Conservation (phyloP, 2,797 vertebrate species). For the Microcaecilia unicolor region DNA sequence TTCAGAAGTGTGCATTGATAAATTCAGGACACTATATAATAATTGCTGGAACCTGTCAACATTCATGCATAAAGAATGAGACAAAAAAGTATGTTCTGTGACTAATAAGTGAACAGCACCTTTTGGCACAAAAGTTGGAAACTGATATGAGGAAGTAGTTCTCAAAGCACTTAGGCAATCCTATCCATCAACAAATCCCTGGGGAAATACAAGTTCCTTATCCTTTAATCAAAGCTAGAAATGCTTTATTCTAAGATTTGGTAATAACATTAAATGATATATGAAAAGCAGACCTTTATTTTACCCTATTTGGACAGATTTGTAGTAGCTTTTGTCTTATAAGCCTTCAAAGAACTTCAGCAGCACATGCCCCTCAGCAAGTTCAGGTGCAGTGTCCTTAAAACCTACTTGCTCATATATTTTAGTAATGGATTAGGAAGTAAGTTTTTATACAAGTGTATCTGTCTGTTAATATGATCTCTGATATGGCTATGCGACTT, state of each 20-base stretch:
- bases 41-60: no score
- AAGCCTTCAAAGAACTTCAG: constrained; percentile 17
- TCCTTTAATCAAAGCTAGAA: constrained; percentile 30
- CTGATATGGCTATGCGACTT: not conserved
- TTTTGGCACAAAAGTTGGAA: no score
- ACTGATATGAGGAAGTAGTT: constrained; percentile 28
- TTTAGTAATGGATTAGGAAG: not conserved
- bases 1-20: no score
- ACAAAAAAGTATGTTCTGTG: no score
- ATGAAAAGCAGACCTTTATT: constrained; percentile 20
- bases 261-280: constrained; percentile 37
- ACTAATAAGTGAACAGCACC: no score
- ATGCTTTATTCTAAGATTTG: constrained; percentile 40
- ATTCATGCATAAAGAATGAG: no score
- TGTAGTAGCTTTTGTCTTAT: constrained; percentile 16
- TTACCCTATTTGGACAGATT: no score
- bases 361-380: constrained; percentile 8
- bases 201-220: constrained; percentile 44
- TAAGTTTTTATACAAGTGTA: not conserved
- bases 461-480: not conserved
- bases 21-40: no score
- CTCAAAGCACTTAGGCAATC: constrained; percentile 27
- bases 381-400: constrained; percentile 17
- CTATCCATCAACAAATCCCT: no score
- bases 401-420: not conserved